Evolutionary conservation across 2,888 invertebrate genomes (phyloP).

Genomic region (Galerucella calmariensis): DNA sequence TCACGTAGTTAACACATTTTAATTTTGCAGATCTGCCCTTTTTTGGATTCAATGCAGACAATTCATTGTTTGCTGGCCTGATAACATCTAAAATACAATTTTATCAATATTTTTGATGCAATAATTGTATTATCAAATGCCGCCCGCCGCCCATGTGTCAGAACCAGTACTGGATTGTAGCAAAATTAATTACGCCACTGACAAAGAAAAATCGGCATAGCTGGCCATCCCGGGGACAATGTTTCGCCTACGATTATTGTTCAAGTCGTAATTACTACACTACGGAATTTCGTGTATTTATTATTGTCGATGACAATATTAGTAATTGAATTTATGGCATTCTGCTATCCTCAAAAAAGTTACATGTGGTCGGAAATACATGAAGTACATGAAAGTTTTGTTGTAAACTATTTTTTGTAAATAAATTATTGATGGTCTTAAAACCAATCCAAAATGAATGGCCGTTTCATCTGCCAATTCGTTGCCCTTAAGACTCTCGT

Average conservation of each 20-base stretch:
- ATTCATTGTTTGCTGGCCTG: too few species aligned
- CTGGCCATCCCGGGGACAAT: slow-evolving; percentile 23
- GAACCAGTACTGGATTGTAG: background rate
- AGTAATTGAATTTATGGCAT: slow-evolving; percentile 23
- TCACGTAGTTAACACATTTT: too few species aligned
- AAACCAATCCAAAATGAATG: too few species aligned
- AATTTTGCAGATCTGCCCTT: too few species aligned
- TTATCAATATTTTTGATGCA: too few species aligned
- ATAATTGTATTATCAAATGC: too few species aligned
- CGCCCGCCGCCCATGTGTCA: background rate
- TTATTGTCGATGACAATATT: slow-evolving; percentile 26
- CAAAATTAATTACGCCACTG: slow-evolving; percentile 28
- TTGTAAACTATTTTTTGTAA: too few species aligned
- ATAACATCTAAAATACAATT: too few species aligned
- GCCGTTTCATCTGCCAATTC: too few species aligned
- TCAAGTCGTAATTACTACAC: slow-evolving; percentile 33
- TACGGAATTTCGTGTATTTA: slow-evolving; percentile 31
- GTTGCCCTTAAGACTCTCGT: too few species aligned
- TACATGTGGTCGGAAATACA: background rate
- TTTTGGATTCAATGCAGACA: too few species aligned
- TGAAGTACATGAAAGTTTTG: background rate
- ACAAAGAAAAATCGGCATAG: slow-evolving; percentile 33
- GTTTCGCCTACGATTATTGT: slow-evolving; percentile 28
- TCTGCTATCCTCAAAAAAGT: background rate
- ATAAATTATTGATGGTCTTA: too few species aligned